phyloP scores from a whole-genome alignment of 2,797 vertebrate species.

The Myotis findleyi region DNA sequence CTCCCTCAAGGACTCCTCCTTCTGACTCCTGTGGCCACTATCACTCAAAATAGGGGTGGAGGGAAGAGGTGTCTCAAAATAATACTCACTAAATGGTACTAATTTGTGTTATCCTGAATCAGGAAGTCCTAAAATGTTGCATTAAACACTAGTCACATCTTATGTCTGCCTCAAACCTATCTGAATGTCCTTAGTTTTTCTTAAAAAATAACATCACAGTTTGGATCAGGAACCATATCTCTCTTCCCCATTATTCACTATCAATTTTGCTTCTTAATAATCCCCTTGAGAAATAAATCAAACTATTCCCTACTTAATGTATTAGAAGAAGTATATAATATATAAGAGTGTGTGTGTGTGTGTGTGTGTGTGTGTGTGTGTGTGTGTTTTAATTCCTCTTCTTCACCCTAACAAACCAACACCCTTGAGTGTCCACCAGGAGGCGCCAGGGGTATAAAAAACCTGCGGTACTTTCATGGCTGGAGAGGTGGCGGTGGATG shows the following conservation, averaged over 20 bases:
- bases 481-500: constrained; percentile 64
- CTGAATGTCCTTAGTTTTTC: not conserved
- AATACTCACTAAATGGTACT: not conserved
- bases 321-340: not conserved
- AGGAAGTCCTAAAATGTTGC: not conserved
- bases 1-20: not conserved
- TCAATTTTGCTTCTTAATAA: constrained; percentile 1
- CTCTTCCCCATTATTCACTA: constrained; percentile 12
- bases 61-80: not conserved
- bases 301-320: not conserved
- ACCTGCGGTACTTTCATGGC: constrained; percentile 40
- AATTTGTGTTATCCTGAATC: not conserved
- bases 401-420: constrained; percentile 33
- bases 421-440: constrained; percentile 68
- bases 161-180: not conserved
- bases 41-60: not conserved
- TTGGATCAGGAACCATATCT: constrained; percentile 17
- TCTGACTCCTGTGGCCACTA: not conserved
- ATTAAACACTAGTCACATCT: not conserved
- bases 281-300: constrained; percentile 22
- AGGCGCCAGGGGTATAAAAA: constrained; percentile 57
- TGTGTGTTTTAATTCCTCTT: not conserved
- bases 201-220: constrained; percentile 37
- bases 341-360: not conserved
- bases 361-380: too few species aligned